Conservation (phyloP, 2,888 invertebrate genomes). For the Brachyptera putata region DNA sequence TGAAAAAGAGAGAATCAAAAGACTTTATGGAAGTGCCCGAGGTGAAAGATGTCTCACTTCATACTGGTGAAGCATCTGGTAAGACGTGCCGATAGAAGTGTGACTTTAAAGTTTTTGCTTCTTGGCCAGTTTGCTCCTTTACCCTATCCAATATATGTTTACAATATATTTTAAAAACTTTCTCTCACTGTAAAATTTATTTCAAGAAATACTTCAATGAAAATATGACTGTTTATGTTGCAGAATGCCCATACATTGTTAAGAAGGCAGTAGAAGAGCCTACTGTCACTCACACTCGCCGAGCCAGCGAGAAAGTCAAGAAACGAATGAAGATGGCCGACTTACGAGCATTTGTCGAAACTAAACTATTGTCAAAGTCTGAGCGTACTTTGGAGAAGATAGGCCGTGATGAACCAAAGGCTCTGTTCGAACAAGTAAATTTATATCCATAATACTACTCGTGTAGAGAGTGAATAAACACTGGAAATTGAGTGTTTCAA, state of each 20-base stretch:
- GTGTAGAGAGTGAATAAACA: constrained; percentile 4
- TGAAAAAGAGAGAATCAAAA: constrained; percentile 58
- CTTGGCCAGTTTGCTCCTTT: too few relatives aligned
- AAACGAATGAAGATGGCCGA: constrained; percentile 89
- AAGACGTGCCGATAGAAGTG: too few relatives aligned
- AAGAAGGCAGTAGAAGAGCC: constrained; percentile 46
- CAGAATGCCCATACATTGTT: constrained; percentile 48
- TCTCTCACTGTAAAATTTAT: too few relatives aligned
- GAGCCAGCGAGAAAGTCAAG: constrained; percentile 78
- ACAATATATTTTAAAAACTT: too few relatives aligned
- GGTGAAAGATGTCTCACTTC: constrained; percentile 59
- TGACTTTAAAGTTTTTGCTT: too few relatives aligned
- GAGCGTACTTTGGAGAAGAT: constrained; percentile 88
- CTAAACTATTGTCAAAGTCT: constrained; percentile 84
- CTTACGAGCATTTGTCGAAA: constrained; percentile 86
- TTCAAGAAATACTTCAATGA: too few relatives aligned
- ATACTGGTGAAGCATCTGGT: constrained; percentile 52
- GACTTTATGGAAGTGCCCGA: constrained; percentile 78
- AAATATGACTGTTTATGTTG: constrained; percentile 28
- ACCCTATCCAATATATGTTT: too few relatives aligned
- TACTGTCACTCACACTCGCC: constrained; percentile 50
- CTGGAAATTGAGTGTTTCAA: too few relatives aligned
- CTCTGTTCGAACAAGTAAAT: constrained; percentile 56
- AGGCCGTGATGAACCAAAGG: constrained; percentile 69
- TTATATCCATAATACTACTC: neutral